These are phyloP conservation scores for Bufotes viridis DNA, from an alignment of 2,797 vertebrate genomes.

Conservation along the genomic window DNA sequence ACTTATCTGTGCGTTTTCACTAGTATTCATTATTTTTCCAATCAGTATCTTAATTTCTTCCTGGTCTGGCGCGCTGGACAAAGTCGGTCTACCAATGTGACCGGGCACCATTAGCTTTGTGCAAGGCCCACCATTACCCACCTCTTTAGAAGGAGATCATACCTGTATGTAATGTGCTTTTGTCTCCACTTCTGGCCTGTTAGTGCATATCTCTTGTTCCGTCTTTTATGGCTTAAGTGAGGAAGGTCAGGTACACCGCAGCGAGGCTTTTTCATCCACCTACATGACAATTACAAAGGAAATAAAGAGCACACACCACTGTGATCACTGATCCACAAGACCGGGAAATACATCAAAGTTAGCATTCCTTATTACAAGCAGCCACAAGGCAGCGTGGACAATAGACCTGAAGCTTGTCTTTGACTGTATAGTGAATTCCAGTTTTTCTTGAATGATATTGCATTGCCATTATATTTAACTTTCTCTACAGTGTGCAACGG, in stretches of 20 bases:
- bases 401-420: neutral
- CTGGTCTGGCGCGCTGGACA: neutral
- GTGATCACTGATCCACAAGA: neutral
- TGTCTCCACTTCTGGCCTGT: conserved; percentile 98
- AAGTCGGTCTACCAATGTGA: neutral
- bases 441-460: neutral
- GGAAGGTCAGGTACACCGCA: conserved; percentile 95
- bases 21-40: neutral
- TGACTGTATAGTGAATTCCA: neutral
- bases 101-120: neutral
- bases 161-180: conserved; percentile 97
- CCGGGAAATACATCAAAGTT: conserved; percentile 10
- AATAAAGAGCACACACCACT: conserved; percentile 4
- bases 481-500: neutral
- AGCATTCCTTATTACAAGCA: neutral
- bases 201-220: conserved; percentile 93
- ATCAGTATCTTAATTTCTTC: neutral
- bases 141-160: neutral
- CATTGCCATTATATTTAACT: neutral
- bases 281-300: conserved; percentile 65
- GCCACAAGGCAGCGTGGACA: neutral
- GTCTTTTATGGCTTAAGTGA: conserved; percentile 83
- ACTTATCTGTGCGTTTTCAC: neutral
- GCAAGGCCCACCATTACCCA: neutral
- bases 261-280: conserved; percentile 96